Base-by-base conservation (phyloP, 2,888 invertebrate species). In the Allophyes oxyacanthae region DNA sequence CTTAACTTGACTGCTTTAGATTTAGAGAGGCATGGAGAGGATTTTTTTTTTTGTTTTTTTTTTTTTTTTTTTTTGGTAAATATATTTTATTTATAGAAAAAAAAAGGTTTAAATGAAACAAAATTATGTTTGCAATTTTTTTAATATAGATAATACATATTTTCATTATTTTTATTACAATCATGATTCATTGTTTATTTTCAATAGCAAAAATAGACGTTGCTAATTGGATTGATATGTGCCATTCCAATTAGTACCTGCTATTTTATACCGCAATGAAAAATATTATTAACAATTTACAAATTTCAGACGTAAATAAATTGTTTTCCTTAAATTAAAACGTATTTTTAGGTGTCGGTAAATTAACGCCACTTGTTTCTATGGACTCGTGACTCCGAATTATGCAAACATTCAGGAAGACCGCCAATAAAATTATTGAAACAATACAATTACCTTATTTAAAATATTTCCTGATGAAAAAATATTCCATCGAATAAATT, bases 1-100 rank as follows among this genome's bases (percentile, higher is more conserved):
- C 90, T 90, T 88, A 87, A 92, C 88, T 92, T 91, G 85, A 89
- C 88, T 93, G 88, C 85, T 77, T 83, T 77, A 65, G 83, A 78
- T 82, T 76, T 79, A 37, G 48, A 60, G 61, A 60, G 57, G 68
- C 56, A 56, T 89, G 70, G 92, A 92, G 89, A 68, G 33, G 81
- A 20, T 51, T 10, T 10, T 14, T 9, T 3, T 4, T 6, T 13
- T 1, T 0, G 0, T 0, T 0, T 9, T 3, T 5, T 6, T n/a
- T n/a, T 34, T 40, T 28, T 1, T 2, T 15, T 52, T 63, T 28
- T 4, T 0, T 0, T 13, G 28, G 6, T 28, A 8, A 6, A 10
- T 0, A n/a, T 0, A 2, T 4, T 3, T 33, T 28, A 8, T 28
- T 28, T 28, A 6, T 6, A 25, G 3, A 6, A 5, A 25, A 25